A percentile compares a stretch with the other conserved stretches of the same genome.
These are phyloP conservation scores for Nomada fabriciana DNA, from an alignment of 2,888 invertebrate species.

Conservation along the genomic window DNA sequence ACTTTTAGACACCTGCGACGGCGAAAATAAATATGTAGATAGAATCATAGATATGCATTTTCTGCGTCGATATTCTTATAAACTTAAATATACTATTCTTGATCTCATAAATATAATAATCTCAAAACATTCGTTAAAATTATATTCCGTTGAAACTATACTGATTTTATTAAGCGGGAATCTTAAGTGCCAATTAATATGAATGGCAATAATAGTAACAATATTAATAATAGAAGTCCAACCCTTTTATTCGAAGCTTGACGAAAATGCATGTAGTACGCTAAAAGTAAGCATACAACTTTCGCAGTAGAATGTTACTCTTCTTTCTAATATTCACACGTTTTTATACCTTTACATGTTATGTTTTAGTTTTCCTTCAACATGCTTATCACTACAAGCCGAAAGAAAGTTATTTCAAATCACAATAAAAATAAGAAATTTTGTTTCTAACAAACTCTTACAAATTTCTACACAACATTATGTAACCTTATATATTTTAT, in stretches of 20 bases:
- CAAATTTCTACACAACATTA: not conserved
- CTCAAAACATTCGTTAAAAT: no score
- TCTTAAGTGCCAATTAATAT: no score
- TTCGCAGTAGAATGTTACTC: not conserved
- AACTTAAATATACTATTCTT: not conserved
- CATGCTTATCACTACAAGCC: not conserved
- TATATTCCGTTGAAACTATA: no score
- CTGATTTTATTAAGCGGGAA: no score
- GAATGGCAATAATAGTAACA: no score
- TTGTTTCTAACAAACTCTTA: not conserved
- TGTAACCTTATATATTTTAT: not conserved
- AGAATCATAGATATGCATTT: not conserved
- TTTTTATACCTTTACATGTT: not conserved
- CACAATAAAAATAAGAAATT: not conserved
- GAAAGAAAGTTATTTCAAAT: not conserved
- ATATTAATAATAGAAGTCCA: no score
- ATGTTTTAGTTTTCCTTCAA: not conserved
- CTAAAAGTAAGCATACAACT: no score
- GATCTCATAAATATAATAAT: no score
- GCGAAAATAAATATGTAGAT: not conserved
- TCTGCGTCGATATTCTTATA: not conserved
- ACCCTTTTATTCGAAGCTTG: no score
- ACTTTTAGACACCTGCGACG: slow-evolving; percentile 2
- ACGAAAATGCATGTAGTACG: no score
- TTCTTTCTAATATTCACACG: not conserved